Evolutionary conservation across 2,888 invertebrate species (phyloP).

Genomic region (Euzetes globulus): DNA sequence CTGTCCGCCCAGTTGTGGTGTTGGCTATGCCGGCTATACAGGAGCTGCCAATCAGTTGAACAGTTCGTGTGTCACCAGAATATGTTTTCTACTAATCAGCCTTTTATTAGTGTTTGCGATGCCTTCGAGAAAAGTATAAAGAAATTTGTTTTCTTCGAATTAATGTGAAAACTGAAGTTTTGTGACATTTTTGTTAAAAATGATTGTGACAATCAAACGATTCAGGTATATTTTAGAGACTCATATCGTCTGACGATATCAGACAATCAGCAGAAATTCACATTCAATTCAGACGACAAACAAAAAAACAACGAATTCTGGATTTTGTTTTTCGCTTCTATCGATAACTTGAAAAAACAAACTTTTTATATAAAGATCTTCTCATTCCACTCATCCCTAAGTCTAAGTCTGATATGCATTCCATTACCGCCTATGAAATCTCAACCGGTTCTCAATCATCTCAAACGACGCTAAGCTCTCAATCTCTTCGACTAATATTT

Average conservation of each 20-base stretch:
- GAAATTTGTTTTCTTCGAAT: neutral
- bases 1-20: conserved; percentile 77
- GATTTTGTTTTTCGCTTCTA: neutral
- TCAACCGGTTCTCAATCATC: conserved; percentile 23
- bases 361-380: neutral
- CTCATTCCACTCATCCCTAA: too few relatives aligned
- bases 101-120: conserved; percentile 2
- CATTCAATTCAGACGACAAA: neutral
- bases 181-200: neutral
- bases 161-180: neutral
- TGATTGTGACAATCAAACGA: neutral
- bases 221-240: too few relatives aligned
- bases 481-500: too few relatives aligned
- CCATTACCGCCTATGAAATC: conserved; percentile 1
- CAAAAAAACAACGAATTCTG: neutral
- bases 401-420: neutral
- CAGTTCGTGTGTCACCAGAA: neutral
- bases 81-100: conserved; percentile 21
- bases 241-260: neutral
- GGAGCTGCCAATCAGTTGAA: conserved; percentile 1
- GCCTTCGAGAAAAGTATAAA: neutral
- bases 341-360: neutral
- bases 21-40: conserved; percentile 5
- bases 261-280: neutral
- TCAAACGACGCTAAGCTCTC: neutral